Conservation (phyloP, 2,797 vertebrate genomes). For the Fratercula arctica region DNA sequence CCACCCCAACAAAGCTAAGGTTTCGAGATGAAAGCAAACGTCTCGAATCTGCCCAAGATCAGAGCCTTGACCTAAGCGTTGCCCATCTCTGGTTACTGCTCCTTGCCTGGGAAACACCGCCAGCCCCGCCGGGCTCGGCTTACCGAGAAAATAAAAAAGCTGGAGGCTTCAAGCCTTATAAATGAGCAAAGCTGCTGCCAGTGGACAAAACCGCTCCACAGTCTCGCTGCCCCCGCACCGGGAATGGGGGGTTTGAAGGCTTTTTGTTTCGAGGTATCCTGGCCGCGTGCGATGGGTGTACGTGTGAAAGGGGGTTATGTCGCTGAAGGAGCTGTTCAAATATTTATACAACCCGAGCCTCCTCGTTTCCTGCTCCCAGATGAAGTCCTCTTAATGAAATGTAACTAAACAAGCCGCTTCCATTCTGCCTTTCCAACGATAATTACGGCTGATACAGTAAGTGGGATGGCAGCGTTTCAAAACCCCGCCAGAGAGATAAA, state of each 20-base stretch:
- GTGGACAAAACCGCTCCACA: rapidly evolving
- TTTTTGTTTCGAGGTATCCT: background rate
- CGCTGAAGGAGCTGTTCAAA: background rate
- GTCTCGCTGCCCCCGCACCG: rapidly evolving
- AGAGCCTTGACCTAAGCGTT: background rate
- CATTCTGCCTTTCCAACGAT: background rate
- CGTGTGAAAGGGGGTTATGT: background rate
- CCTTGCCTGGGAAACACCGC: background rate
- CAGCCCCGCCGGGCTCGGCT: background rate
- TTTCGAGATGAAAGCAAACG: background rate
- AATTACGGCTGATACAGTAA: background rate
- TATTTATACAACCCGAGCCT: background rate
- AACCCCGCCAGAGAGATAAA: background rate
- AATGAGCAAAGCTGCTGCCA: background rate
- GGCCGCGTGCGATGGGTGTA: rapidly evolving
- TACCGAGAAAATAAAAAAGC: background rate
- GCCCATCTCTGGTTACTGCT: background rate
- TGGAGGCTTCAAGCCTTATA: background rate
- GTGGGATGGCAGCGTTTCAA: background rate
- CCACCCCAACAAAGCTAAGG: background rate
- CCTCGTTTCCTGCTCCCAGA: background rate
- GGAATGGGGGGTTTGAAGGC: background rate
- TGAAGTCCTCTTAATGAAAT: background rate
- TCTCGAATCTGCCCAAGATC: background rate
- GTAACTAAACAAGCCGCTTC: background rate